Evolutionary conservation across 2,888 invertebrate genomes (phyloP), one percentile per base, ranked within the genome.

Genomic region (Dasypogon diadema): DNA sequence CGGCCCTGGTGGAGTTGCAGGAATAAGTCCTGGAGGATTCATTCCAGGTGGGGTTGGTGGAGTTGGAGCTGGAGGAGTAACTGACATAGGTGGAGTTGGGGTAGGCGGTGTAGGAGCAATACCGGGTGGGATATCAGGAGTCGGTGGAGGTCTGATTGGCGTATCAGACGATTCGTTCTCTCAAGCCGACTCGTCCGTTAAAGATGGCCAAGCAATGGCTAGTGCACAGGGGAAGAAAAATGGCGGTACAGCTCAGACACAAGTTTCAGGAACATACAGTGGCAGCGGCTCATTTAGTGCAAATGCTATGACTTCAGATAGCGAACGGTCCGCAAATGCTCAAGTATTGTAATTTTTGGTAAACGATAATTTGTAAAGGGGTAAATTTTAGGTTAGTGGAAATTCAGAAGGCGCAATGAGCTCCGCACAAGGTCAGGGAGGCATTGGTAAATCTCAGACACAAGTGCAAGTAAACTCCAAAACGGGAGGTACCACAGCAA

Each of bases 201-300:
- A 83, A 34, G 92, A 92, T 76, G 93, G 94, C 0, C 89, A 91
- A 80, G 94, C 94, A 0, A 90, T 89, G 78, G 94, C 94, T 2
- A 89, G 91, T 74, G 92, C 95, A 12, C 92, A 92, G 85, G 95
- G 95, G 12, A 90, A 89, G 79, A 92, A 90, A 81, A 90, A 90
- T 26, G 91, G 91, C 77, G 94, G 93, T 8, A 90, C 91, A 2
- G 92, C 95, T 0, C 93, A 94, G 84, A 93, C 95, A 0, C 92
- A 94, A 86, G 94, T 95, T 0, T 92, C 92, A 70, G 95, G 95
- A 24, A 91, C 91, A 0, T 94, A 95, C 81, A 90, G 91, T 0
- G 92, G 93, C 1, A 88, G 90, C 21, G 94, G 94, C 12, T 91
- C 93, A 0, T 95, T 95, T 83, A 92, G 93, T 78, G 95, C 95